Base-by-base conservation (phyloP, 2,888 invertebrate species). In the Hermaeophaga mercurialis region DNA sequence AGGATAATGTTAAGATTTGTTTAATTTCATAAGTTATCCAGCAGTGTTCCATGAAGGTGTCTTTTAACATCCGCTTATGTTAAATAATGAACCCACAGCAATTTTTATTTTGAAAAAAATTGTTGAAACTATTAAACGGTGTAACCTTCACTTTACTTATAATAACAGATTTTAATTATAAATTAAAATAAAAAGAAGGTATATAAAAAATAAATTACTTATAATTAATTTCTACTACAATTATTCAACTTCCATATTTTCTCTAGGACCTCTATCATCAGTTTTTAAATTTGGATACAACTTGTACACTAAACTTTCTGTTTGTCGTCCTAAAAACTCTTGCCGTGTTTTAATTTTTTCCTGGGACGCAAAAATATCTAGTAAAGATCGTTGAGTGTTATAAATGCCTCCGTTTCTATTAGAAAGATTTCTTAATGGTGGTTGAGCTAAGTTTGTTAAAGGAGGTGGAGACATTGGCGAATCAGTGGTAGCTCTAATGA, bases 401-500 rank as follows among this genome's bases (percentile, higher is more conserved):
- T 76, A 70, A 26, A 74, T 73, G 3, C 75, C 72, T 2, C 73
- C 72, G 11, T 62, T 61, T 28, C 54, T 49, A 8, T 43, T 59
- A 26, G 70, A 68, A 4, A 59, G 54, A 6, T 59, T 49, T 24
- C 65, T 66, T 3, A 71, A 68, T 24, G 70, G 57, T 1, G 74
- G 67, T 1, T 72, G 64, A 4, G 70, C 69, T 44, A 76, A 72
- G 54, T 69, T 75, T 1, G 76, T 62, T 39, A 78, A 56, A 2
- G 88, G 85, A 0, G 89, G 89, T 0, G 92, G 92, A 0, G 93
- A 93, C 75, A 92, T 84, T 0, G 92, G 92, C 0, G 92, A 92
- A 74, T 93, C 93, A 0, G 91, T 91, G 0, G 90, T 91, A 1
- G 91, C 89, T 45, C 91, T 79, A 56, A 87, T 84, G 1, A 86